Base-by-base conservation (phyloP, 2,888 invertebrate species). In the Archaeoteleia sp. region DNA sequence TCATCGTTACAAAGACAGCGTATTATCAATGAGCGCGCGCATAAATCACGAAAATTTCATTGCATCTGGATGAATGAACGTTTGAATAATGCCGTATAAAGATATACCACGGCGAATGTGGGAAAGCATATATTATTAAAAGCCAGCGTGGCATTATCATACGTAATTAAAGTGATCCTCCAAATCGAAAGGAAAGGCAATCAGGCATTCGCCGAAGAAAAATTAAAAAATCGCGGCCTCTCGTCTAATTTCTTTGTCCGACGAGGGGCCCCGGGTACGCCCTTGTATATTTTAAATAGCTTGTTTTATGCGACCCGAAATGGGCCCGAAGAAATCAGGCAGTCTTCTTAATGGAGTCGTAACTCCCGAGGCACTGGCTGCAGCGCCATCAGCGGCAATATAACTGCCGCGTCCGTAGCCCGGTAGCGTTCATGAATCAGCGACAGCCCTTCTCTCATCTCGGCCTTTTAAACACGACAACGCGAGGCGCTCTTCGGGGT, bases 271-370 rank as follows among this genome's bases (percentile, higher is more conserved):
- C 30, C 37, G 43, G 42, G 70, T 74, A 75, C 80, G 80, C 78
- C 80, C 46, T 68, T 77, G 77, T 53, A 53, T 70, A 69, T 78
- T 80, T 79, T 80, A 81, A 82, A 82, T 77, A 82, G 82, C 81
- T 78, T 61, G 80, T 81, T 82, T 82, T 80, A 81, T 81, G 79
- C 78, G 80, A 73, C 71, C 77, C 76, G 77, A 80, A 81, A 81
- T 74, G 79, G 77, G 76, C 70, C 68, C 68, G 72, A 80, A 81
- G 79, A 78, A 82, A 81, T 80, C 73, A 72, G 74, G 72, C 61
- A 73, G 66, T 70, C 67, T 67, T 70, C 79, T 82, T 83, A 82
- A 83, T 83, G 82, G 81, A 83, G 83, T 81, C 82, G 79, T 83
- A 83, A 82, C 82, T 82, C 74, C 74, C 61, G 69, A 57, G 68